phyloP scores from a whole-genome alignment of 2,113 vertebrate species.

The Plotosus lineatus region DNA sequence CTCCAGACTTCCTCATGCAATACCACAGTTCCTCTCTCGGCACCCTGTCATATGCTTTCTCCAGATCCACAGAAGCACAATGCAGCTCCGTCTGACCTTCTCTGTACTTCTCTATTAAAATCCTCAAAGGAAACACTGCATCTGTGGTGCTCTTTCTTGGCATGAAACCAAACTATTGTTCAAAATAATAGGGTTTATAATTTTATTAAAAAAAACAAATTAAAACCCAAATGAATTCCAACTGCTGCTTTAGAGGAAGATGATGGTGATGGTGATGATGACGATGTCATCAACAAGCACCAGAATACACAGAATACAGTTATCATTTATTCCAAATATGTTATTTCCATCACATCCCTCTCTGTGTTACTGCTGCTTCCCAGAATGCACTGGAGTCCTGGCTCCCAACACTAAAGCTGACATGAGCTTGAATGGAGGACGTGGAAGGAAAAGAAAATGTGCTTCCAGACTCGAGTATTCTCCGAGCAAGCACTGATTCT shows the following conservation, averaged over 20 bases:
- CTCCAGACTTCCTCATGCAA: too few relatives aligned
- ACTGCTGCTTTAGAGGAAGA: not conserved
- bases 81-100: too few relatives aligned
- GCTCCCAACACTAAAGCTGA: not conserved
- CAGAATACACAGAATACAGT: not conserved
- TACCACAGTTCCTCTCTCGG: too few relatives aligned
- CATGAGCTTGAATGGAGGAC: slow-evolving; percentile 67
- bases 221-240: too few relatives aligned
- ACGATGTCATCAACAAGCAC: not conserved
- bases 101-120: too few relatives aligned
- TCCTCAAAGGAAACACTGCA: too few relatives aligned
- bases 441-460: slow-evolving; percentile 53
- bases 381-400: not conserved
- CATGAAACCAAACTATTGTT: too few relatives aligned
- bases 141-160: too few relatives aligned
- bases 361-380: not conserved
- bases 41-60: too few relatives aligned
- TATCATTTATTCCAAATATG: not conserved
- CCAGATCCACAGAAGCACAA: too few relatives aligned
- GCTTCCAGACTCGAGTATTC: slow-evolving; percentile 63
- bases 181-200: too few relatives aligned
- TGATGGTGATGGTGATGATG: not conserved
- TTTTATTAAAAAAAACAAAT: too few relatives aligned
- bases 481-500: slow-evolving; percentile 64
- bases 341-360: not conserved